Base-by-base conservation (phyloP, 2,797 vertebrate genomes). In the Sphenopsis melanotis region DNA sequence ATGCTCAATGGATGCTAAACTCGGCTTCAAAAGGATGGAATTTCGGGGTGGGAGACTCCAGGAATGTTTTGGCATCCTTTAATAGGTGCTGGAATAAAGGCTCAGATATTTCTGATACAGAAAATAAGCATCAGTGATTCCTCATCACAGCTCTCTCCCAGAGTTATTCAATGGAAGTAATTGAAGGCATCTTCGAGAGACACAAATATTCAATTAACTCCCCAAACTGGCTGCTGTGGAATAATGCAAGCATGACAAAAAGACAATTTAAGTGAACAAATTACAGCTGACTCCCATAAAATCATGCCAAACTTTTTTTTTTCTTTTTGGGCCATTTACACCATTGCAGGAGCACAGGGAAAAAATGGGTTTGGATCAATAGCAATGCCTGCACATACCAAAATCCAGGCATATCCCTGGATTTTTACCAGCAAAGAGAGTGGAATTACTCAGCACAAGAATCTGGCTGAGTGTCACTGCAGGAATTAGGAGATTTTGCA, bases 141-240 rank as follows among this genome's bases (percentile, higher is more conserved):
- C 91, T 42, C 87, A 46, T 1, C 26, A 50, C 75, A 59, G 75
- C 55, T 65, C 71, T 52, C 30, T 30, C 32, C 52, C 60, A 16
- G 75, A 64, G 49, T 70, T 80, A 60, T 68, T 74, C 41, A 34
- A 53, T 69, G 34, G 68, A 64, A 77, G n/a, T 52, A 52, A 94
- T 57, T 91, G 52, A 80, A 94, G 72, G 78, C 52, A 15, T 60
- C 75, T 89, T 41, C 50, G 77, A 89, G 46, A 89, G 70, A 55
- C 20, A 89, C 36, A 90, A 92, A 90, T 75, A 68, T 50, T 87
- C 88, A 78, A 78, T 81, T 91, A 90, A 88, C 80, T 90, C 83
- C 49, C 76, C 42, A 50, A 74, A 64, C 41, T 1, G 1, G 36
- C 70, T 69, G 63, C 70, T 15, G 3, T 3, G 2, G 76, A 75